phyloP scores from a whole-genome alignment of 2,797 vertebrate species.

The Karalla daura region DNA sequence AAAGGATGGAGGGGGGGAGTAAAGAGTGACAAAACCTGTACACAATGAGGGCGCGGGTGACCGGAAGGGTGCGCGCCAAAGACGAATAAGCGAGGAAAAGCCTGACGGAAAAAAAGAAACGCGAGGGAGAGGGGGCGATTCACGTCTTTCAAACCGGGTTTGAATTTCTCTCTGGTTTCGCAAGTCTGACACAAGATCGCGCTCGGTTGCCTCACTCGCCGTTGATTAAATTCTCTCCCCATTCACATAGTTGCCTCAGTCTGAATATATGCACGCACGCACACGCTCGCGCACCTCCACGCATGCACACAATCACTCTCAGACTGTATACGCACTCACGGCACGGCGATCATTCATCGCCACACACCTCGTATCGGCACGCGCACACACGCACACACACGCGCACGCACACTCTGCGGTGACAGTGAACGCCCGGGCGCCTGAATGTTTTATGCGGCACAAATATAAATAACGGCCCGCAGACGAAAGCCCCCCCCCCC shows the following conservation, averaged over 20 bases:
- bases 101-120: not conserved
- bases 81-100: too few relatives aligned
- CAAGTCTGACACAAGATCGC: conserved; percentile 36
- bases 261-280: conserved; percentile 20
- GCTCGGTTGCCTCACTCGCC: conserved; percentile 40
- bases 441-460: conserved; percentile 65
- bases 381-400: not conserved
- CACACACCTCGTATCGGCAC: conserved; percentile 1
- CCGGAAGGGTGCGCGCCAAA: too few relatives aligned
- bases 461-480: conserved; percentile 50
- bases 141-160: not conserved
- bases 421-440: conserved; percentile 34
- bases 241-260: conserved; percentile 7
- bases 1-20: too few relatives aligned
- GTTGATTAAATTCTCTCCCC: conserved; percentile 19
- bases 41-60: too few relatives aligned
- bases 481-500: conserved; percentile 29
- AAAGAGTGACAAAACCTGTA: too few relatives aligned
- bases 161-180: conserved; percentile 11
- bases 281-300: not conserved
- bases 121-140: not conserved
- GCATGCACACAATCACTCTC: not conserved
- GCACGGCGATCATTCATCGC: conserved; percentile 14
- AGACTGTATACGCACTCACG: not conserved
- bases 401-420: not conserved